A percentile compares a stretch with the other conserved stretches of the same genome.
Evolutionary conservation across 2,797 vertebrate species (phyloP).

Genomic region (Platyrinchus mystaceus): DNA sequence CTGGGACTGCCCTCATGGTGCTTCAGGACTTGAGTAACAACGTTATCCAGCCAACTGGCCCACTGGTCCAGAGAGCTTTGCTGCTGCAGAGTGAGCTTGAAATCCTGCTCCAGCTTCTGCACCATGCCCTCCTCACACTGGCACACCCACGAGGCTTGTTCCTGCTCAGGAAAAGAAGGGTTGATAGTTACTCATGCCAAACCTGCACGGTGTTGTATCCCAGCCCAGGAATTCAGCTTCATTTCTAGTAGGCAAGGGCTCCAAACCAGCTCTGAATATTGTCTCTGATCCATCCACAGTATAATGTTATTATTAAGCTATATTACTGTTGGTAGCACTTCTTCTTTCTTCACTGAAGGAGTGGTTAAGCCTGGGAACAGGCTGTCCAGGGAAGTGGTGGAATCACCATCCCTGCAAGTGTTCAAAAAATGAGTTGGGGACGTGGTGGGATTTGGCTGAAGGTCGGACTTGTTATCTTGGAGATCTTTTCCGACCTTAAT

Average conservation of each 20-base stretch:
- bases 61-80: slow-evolving; percentile 98
- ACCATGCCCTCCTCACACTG: slow-evolving; percentile 96
- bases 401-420: neutral
- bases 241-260: neutral
- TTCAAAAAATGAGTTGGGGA: neutral
- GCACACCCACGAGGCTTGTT: slow-evolving; percentile 98
- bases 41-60: slow-evolving; percentile 94
- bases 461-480: neutral
- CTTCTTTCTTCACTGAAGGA: neutral
- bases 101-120: slow-evolving; percentile 96
- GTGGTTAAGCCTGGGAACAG: neutral
- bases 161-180: slow-evolving; percentile 74
- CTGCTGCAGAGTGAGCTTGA: slow-evolving; percentile 96
- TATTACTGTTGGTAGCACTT: neutral
- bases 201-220: neutral
- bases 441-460: neutral
- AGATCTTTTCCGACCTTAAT: neutral
- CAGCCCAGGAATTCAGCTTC: neutral
- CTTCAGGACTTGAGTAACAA: slow-evolving; percentile 93
- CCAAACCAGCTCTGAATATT: neutral
- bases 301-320: neutral
- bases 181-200: neutral
- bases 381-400: neutral
- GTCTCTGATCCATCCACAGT: neutral
- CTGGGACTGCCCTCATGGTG: slow-evolving; percentile 90